Percentiles rank a stretch among this genome's conserved stretches.
phyloP scores from a whole-genome alignment of 1,140 invertebrate species.

The Sminthurinus signatus region DNA sequence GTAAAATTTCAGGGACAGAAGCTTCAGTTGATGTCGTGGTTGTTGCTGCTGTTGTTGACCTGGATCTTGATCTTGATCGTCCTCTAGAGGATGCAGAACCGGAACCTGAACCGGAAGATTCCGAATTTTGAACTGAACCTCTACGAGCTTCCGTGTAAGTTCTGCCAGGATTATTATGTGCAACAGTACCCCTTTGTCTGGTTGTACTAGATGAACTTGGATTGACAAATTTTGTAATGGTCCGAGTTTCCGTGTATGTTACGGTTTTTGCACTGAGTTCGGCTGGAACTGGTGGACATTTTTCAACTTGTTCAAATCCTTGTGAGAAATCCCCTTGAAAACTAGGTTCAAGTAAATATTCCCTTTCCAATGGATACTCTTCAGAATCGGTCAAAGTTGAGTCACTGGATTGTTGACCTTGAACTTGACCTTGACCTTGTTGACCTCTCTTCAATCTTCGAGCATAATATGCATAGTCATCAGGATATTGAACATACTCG shows the following conservation, averaged over 20 bases:
- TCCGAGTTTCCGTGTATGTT: conserved; percentile 12
- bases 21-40: too few relatives aligned
- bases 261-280: conserved; percentile 1
- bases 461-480: conserved; percentile 30
- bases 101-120: too few relatives aligned
- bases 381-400: neutral
- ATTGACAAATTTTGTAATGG: conserved; percentile 24
- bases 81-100: too few relatives aligned
- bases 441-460: conserved; percentile 31
- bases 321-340: conserved; percentile 10
- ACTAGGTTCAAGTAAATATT: conserved; percentile 29
- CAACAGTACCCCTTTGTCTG: too few relatives aligned
- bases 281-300: conserved; percentile 16
- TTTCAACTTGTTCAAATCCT: neutral
- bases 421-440: conserved; percentile 3
- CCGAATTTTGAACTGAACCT: too few relatives aligned
- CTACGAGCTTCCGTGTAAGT: too few relatives aligned
- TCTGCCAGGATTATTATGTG: too few relatives aligned
- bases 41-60: too few relatives aligned
- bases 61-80: too few relatives aligned
- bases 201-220: too few relatives aligned
- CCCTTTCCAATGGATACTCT: conserved; percentile 2
- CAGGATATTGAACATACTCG: conserved; percentile 15
- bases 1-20: too few relatives aligned
- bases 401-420: neutral